Conservation (phyloP, 1,140 invertebrate genomes). For the Drosophila burlai region DNA sequence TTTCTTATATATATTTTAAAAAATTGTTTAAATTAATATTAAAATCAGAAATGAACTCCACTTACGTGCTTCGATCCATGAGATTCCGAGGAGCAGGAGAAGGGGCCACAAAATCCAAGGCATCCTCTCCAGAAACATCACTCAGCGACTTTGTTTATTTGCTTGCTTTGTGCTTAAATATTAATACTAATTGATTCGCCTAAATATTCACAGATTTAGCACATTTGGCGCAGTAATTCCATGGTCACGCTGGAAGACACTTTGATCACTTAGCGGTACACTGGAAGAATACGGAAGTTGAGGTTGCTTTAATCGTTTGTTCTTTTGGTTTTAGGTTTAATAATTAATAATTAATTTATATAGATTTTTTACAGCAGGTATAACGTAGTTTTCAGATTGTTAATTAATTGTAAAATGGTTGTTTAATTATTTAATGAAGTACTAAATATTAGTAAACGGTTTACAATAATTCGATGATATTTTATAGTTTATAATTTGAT, state of each 20-base stretch:
- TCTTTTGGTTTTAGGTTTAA: background rate
- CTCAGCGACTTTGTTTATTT: constrained; percentile 8
- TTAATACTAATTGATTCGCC: constrained; percentile 21
- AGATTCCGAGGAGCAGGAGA: constrained; percentile 20
- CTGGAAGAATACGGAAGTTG: constrained; percentile 22
- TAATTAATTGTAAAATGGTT: background rate
- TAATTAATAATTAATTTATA: too few relatives aligned
- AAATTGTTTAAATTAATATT: background rate
- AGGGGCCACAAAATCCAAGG: background rate
- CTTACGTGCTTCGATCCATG: constrained; percentile 43
- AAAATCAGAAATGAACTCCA: background rate
- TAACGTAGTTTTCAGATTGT: background rate
- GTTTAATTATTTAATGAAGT: too few relatives aligned
- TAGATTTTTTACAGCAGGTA: background rate
- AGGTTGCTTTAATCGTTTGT: background rate
- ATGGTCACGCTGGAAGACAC: constrained; percentile 42
- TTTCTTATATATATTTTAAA: background rate
- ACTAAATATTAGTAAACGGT: background rate
- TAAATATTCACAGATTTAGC: constrained; percentile 43
- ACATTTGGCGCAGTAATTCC: constrained; percentile 38
- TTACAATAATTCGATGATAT: background rate
- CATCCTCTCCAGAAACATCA: background rate
- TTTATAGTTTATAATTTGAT: background rate
- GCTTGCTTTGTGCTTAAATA: constrained; percentile 11
- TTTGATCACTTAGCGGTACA: constrained; percentile 43